phyloP scores from a whole-genome alignment of 2,797 vertebrate species.

The Sebastolobus alascanus region DNA sequence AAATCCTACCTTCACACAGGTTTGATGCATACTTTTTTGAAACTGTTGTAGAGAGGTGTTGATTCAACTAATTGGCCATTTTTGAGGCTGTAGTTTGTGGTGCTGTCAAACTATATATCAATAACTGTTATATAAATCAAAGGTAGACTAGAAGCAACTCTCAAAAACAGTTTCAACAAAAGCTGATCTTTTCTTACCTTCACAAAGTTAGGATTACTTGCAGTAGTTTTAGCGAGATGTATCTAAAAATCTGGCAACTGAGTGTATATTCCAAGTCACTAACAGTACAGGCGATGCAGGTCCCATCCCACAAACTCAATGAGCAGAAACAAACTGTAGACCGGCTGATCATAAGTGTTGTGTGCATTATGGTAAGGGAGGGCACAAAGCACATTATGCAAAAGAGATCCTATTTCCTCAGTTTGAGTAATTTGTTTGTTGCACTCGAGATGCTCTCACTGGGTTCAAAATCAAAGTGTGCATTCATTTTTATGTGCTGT shows the following conservation, averaged over 20 bases:
- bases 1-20: background rate
- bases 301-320: conserved; percentile 18
- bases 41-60: background rate
- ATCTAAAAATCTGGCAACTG: background rate
- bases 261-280: background rate
- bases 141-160: background rate
- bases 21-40: background rate
- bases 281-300: conserved; percentile 10
- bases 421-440: conserved; percentile 31
- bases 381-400: conserved; percentile 25
- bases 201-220: background rate
- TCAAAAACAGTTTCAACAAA: background rate
- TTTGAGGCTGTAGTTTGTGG: conserved; percentile 4
- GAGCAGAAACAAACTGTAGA: conserved; percentile 49
- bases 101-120: background rate
- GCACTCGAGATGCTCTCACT: conserved; percentile 1
- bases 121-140: no score
- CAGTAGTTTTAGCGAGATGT: background rate
- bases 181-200: background rate
- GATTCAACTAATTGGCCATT: background rate
- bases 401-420: conserved; percentile 10
- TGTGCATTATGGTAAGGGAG: background rate
- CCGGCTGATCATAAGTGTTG: background rate
- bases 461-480: background rate
- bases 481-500: conserved; percentile 28